Evolutionary conservation across 2,113 vertebrate species (phyloP), one percentile per base, ranked within the genome.

Genomic region (Dasyurus viverrinus): DNA sequence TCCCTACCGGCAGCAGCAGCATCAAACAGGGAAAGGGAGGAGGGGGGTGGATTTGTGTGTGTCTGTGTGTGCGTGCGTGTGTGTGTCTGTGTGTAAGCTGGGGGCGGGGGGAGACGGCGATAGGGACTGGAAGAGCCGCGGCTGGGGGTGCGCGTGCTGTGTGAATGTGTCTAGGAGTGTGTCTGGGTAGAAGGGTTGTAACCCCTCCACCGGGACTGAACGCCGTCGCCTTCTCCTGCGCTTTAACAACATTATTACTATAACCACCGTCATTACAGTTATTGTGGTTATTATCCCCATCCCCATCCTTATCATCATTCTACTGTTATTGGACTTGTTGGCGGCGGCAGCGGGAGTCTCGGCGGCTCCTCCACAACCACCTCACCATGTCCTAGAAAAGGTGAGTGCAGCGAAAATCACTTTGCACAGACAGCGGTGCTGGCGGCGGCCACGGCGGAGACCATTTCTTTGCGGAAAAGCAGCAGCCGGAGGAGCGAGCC

Each of bases 331-430:
- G 93, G 98, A 95, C 93, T 96, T 95, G 95, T 97, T 60, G 93
- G 93, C 89, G 95, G 94, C 94, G 90, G 97, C 96, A 95, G 96
- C 97, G 27, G 96, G 97, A 97, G 97, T 97, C 96, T 97, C 92
- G 95, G 93, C 24, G 92, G 50, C 89, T 94, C 92, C 96, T 97
- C 97, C 97, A 97, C 96, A 94, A 95, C 95, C 95, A 97, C 96
- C 97, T 97, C 98, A 98, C 96, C 98, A 99, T 99, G 98, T 98
- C 98, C 98, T 98, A 98, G 98, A 97, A 96, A 98, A 98, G 98
- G 98, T 99, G 98, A 99, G 98, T 98, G 97, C 96, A 42, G 97
- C 93, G 92, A 96, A 95, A 48, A 97, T 96, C 57, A 90, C 92
- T 97, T 96, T 92, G 97, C 95, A 89, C 93, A 53, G 92, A 90